These are phyloP conservation scores for Atopsyche davidsoni DNA, from an alignment of 1,140 invertebrate species.

Conservation along the genomic window DNA sequence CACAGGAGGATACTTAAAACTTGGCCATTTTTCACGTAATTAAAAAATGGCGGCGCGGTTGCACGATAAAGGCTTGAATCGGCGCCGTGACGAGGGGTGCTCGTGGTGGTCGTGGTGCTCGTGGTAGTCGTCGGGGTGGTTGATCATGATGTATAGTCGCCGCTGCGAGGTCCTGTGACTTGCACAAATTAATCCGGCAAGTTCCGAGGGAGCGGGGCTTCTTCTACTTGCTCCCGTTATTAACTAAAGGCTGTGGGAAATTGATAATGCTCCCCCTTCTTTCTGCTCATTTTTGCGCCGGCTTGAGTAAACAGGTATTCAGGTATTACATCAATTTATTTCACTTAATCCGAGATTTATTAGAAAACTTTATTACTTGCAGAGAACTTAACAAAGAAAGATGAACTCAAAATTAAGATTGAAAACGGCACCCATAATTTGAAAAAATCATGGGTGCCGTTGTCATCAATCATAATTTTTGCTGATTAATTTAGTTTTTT, in stretches of 20 bases:
- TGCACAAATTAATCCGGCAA: too few species aligned
- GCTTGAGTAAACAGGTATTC: too few species aligned
- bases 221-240: not conserved
- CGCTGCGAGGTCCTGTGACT: constrained; percentile 19
- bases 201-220: too few species aligned
- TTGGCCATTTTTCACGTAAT: constrained; percentile 13
- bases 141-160: constrained; percentile 23
- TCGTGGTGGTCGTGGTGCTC: not conserved
- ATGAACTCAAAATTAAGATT: too few species aligned
- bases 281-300: not conserved
- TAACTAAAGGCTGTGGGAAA: not conserved
- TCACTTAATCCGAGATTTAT: too few species aligned
- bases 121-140: constrained; percentile 13
- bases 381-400: too few species aligned
- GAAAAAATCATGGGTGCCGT: too few species aligned
- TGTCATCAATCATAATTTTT: too few species aligned
- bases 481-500: too few species aligned
- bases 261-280: not conserved
- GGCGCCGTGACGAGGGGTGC: not conserved
- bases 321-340: too few species aligned
- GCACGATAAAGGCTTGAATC: not conserved
- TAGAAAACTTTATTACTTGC: too few species aligned
- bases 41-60: constrained; percentile 12
- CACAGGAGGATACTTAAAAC: not conserved
- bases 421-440: too few species aligned